Base-by-base conservation (phyloP, 2,888 invertebrate genomes). In the Arctia plantaginis region DNA sequence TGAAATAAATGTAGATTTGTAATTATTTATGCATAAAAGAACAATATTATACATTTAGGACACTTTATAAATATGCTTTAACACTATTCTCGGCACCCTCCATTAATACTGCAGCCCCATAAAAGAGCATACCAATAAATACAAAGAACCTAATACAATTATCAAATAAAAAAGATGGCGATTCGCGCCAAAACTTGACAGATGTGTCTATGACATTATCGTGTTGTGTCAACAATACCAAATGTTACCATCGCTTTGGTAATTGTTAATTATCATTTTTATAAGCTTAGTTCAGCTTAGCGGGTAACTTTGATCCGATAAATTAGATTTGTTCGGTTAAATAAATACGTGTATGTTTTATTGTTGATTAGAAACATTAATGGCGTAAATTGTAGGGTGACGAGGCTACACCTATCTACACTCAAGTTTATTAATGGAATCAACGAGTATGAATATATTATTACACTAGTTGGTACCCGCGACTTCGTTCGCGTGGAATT, bases 191-290 rank as follows among this genome's bases (percentile, higher is more conserved):
- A 83, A 84, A 75, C 76, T 89, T 92, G 91, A 93, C 92, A 93
- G 93, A 92, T 93, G 92, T 86, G 92, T 87, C 85, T 86, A 83
- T 86, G 88, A 87, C 88, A 86, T 88, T 92, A 94, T 94, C 94
- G 91, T 87, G 86, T 90, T 90, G 90, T 87, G 89, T 93, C 94
- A 95, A 95, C 93, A 95, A 75, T 81, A 78, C 93, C 95, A 95
- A 95, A 95, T 95, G 95, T 94, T 92, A 30, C 73, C 41, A 73
- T 88, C 91, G 74, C 80, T 80, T 82, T 85, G 86, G 88, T 94
- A 94, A 94, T 94, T 93, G 93, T 91, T 92, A 93, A 94, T 95
- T 94, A 94, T 94, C 92, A 93, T 93, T 94, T 93, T 93, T 94
- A 94, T 92, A 87, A 92, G 94, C 89, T 93, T 88, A 91, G 86